Conservation (phyloP, 1,140 invertebrate species). For the Rhyzopertha dominica region DNA sequence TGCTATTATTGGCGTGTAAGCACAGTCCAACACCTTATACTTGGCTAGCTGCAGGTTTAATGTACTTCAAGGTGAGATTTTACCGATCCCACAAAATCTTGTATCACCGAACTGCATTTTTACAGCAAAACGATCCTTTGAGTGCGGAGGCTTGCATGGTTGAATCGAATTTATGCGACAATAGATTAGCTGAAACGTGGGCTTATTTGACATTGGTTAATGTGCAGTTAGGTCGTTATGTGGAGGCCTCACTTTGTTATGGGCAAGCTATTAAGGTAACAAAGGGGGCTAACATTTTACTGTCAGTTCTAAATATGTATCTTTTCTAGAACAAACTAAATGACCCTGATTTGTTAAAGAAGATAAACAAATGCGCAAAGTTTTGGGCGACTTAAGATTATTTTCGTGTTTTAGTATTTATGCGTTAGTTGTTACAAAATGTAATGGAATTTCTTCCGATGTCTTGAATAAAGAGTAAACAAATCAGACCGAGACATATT, state of each 20-base stretch:
- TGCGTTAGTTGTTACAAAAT: not conserved
- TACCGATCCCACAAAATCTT: not conserved
- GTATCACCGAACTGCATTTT: not conserved
- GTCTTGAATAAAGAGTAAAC: too few species aligned
- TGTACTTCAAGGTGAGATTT: slow-evolving; percentile 26
- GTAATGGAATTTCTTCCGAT: too few species aligned
- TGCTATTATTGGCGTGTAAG: slow-evolving; percentile 35
- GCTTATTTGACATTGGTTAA: slow-evolving; percentile 39
- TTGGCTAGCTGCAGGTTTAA: slow-evolving; percentile 33
- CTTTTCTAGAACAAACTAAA: slow-evolving; percentile 13
- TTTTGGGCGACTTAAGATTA: slow-evolving; percentile 4
- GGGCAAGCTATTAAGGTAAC: slow-evolving; percentile 31
- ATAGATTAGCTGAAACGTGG: slow-evolving; percentile 34
- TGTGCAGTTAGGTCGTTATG: slow-evolving; percentile 26
- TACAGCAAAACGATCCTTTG: slow-evolving; percentile 32
- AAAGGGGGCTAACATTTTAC: slow-evolving; percentile 6
- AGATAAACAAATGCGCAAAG: slow-evolving; percentile 5
- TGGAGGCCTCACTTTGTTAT: slow-evolving; percentile 38
- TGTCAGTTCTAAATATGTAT: slow-evolving; percentile 14
- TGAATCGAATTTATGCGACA: slow-evolving; percentile 37
- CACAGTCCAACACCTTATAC: slow-evolving; percentile 35
- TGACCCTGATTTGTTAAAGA: slow-evolving; percentile 1
- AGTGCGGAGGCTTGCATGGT: slow-evolving; percentile 40
- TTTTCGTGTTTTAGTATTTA: slow-evolving; percentile 2
- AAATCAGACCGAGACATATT: not conserved